These are phyloP conservation scores for Hypsibius dujardini DNA, from an alignment of 1,140 invertebrate species.

Conservation along the genomic window DNA sequence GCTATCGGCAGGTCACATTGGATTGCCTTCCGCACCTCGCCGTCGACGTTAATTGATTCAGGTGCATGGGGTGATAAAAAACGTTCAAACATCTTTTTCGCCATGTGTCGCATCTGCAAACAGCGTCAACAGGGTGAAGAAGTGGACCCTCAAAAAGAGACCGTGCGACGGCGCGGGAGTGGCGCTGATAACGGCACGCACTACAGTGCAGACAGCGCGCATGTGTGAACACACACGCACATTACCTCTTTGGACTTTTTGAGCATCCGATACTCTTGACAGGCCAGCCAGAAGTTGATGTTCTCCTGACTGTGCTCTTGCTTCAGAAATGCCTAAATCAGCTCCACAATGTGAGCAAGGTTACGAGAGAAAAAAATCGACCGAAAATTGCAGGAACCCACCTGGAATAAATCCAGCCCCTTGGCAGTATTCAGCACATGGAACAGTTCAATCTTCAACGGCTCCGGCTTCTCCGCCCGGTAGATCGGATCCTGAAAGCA, in stretches of 20 bases:
- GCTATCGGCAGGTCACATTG: background rate
- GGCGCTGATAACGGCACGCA: too few relatives aligned
- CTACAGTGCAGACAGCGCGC: background rate
- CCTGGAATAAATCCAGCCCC: conserved; percentile 6
- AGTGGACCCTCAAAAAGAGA: background rate
- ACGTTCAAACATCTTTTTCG: background rate
- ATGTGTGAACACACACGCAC: background rate
- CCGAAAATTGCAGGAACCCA: background rate
- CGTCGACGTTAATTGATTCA: conserved; percentile 1
- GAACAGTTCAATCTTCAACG: background rate
- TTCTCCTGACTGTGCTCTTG: conserved; percentile 46
- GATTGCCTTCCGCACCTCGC: background rate
- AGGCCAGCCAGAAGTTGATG: conserved; percentile 45
- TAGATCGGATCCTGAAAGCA: background rate
- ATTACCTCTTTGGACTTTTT: background rate
- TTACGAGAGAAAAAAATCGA: background rate
- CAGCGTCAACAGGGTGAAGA: background rate
- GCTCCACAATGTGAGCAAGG: background rate
- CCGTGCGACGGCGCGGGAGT: too few relatives aligned
- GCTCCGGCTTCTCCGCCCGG: background rate
- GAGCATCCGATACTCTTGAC: conserved; percentile 36
- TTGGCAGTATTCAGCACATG: background rate
- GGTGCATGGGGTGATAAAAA: background rate
- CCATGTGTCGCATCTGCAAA: background rate
- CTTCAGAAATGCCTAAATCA: conserved; percentile 36